These are phyloP conservation scores for Labeo calbasu DNA, from an alignment of 2,797 vertebrate species.

Conservation along the genomic window DNA sequence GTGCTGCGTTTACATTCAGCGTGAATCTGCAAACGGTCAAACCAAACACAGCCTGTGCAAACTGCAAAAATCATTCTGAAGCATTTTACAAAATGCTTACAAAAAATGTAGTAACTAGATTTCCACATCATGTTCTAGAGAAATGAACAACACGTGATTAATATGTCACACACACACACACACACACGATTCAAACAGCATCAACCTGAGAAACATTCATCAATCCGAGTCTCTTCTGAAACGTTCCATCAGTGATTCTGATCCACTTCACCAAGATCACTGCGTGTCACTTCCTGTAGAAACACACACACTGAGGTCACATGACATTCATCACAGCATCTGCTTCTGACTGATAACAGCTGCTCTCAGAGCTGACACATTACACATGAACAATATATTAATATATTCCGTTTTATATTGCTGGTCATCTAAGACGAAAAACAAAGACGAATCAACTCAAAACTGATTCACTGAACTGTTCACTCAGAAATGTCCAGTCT, in stretches of 20 bases:
- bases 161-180: background rate
- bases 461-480: background rate
- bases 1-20: too few species aligned
- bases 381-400: background rate
- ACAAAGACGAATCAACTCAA: too few species aligned
- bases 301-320: slow-evolving; percentile 6
- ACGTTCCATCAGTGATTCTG: background rate
- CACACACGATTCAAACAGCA: background rate
- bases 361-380: background rate
- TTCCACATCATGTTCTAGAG: background rate
- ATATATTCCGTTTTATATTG: background rate
- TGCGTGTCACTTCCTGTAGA: slow-evolving; percentile 29
- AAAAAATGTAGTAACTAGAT: background rate
- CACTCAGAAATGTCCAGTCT: background rate
- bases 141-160: background rate
- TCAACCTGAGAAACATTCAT: background rate
- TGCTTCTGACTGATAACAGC: background rate
- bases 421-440: background rate
- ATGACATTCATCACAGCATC: background rate
- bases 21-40: background rate
- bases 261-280: background rate
- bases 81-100: slow-evolving; percentile 3
- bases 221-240: background rate
- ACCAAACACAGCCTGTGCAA: slow-evolving; percentile 6
- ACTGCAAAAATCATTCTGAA: slow-evolving; percentile 16